phyloP scores from a whole-genome alignment of 2,888 invertebrate species.

The Junonia oenone region DNA sequence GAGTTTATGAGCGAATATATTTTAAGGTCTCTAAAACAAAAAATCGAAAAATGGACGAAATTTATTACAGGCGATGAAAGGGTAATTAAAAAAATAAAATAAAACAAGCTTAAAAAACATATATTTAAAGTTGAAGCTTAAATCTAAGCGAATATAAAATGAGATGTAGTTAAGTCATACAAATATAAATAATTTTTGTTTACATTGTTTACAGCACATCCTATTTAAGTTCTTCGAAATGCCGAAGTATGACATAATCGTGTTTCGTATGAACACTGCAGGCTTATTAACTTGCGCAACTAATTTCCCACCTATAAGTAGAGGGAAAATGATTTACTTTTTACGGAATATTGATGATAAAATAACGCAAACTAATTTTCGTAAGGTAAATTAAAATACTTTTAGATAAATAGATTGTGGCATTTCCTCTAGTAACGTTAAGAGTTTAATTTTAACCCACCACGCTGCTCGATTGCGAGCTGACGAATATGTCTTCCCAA shows the following conservation, averaged over 20 bases:
- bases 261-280: constrained; percentile 81
- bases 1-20: constrained; percentile 89
- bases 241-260: constrained; percentile 64
- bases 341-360: constrained; percentile 82
- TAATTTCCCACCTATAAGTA: constrained; percentile 80
- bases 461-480: no score
- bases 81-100: constrained; percentile 58
- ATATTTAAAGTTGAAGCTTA: no score
- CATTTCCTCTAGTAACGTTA: no score
- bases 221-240: constrained; percentile 58
- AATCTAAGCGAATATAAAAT: no score
- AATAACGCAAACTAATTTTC: constrained; percentile 81
- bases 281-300: constrained; percentile 83
- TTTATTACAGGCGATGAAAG: constrained; percentile 87
- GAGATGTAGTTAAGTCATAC: no score
- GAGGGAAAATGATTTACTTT: constrained; percentile 87
- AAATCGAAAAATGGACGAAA: constrained; percentile 92
- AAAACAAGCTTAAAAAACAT: no score
- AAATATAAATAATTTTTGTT: no score
- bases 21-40: constrained; percentile 86
- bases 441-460: no score
- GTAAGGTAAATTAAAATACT: no score
- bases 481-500: no score
- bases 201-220: constrained; percentile 62
- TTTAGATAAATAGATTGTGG: no score